A percentile compares a stretch with the other conserved stretches of the same genome.
Evolutionary conservation across 2,113 vertebrate species (phyloP).

Genomic region (Carollia perspicillata): DNA sequence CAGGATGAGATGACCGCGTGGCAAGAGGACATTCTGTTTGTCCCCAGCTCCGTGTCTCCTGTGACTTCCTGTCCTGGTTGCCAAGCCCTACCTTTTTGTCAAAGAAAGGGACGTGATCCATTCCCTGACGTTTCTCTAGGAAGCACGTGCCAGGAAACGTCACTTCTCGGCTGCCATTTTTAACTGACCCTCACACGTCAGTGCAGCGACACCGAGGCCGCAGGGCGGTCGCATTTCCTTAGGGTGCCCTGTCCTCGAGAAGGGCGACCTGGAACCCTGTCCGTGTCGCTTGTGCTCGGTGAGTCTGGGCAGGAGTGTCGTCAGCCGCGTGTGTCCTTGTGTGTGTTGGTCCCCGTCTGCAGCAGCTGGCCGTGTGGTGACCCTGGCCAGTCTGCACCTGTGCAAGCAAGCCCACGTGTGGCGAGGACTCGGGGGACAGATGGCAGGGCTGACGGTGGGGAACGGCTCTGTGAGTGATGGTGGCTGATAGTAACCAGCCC

Average conservation of each 20-base stretch:
- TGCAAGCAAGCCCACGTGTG: constrained; percentile 26
- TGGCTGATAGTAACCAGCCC: not conserved
- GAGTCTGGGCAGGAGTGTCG: constrained; percentile 46
- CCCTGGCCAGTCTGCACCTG: constrained; percentile 65
- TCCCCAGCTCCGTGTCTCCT: not conserved
- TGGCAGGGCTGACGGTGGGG: constrained; percentile 30
- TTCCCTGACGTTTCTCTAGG: not conserved
- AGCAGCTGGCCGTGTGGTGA: constrained; percentile 73
- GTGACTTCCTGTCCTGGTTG: not conserved
- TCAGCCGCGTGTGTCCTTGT: constrained; percentile 56
- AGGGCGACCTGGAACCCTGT: constrained; percentile 8
- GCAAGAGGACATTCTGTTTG: not conserved
- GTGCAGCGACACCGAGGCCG: not conserved
- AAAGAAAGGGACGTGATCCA: not conserved
- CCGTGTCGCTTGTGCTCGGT: constrained; percentile 28
- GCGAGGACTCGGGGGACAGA: constrained; percentile 37
- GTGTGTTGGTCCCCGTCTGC: constrained; percentile 72
- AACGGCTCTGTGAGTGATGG: not conserved
- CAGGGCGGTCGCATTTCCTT: not conserved
- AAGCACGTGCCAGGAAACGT: not conserved
- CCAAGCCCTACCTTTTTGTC: not conserved
- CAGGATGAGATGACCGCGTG: not conserved
- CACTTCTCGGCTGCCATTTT: not conserved
- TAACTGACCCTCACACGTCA: not conserved
- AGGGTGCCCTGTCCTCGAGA: not conserved